These are phyloP conservation scores for Bothrops jararaca DNA, from an alignment of 2,113 vertebrate genomes.

Conservation along the genomic window DNA sequence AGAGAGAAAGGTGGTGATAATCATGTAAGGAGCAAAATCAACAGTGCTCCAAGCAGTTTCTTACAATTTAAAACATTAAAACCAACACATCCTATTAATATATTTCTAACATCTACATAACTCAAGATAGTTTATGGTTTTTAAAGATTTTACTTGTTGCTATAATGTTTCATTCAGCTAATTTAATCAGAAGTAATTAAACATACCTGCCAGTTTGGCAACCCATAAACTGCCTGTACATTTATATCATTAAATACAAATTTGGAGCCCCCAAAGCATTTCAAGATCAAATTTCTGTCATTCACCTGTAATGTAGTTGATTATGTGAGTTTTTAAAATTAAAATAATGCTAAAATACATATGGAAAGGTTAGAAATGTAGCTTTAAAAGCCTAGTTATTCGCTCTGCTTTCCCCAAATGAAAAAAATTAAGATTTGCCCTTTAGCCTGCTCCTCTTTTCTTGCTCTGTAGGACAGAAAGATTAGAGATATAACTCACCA, in stretches of 20 bases:
- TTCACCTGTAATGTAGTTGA: neutral
- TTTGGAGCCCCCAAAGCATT: neutral
- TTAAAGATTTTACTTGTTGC: too few relatives aligned
- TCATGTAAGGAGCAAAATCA: neutral
- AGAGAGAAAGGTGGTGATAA: neutral
- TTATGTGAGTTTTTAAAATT: neutral
- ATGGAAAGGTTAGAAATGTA: neutral
- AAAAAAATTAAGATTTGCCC: neutral
- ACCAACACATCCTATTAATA: neutral
- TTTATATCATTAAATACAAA: neutral
- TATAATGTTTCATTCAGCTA: neutral
- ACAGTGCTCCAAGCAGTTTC: neutral
- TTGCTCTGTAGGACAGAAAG: neutral
- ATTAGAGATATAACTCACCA: neutral
- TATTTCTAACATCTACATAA: neutral
- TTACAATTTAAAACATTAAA: neutral
- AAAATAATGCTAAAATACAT: neutral
- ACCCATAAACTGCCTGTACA: neutral
- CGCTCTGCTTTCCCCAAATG: neutral
- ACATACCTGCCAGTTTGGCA: neutral
- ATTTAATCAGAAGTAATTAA: neutral
- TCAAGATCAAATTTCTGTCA: neutral
- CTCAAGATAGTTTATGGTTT: neutral
- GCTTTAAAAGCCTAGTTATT: neutral
- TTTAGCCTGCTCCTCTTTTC: neutral